Evolutionary conservation across 2,888 invertebrate genomes (phyloP), one percentile per base, ranked within the genome.

Genomic region (Melangyna quadrimaculata): DNA sequence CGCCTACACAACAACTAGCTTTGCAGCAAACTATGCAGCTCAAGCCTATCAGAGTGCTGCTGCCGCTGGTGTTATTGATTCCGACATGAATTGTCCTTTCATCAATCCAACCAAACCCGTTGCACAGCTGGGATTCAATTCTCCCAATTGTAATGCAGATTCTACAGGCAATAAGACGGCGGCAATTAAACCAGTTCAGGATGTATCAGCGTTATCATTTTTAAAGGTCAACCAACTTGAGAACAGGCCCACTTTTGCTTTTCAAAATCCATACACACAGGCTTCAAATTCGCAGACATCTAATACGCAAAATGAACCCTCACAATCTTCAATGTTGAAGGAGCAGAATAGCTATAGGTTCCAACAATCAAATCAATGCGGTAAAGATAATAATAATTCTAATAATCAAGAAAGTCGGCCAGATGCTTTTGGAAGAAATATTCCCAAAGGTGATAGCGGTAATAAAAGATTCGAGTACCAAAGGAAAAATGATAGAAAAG

Each of bases 211-310:
- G 35, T 55, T 78, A 27, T 77, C 77, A 40, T 77, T 70, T 78
- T 81, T 86, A n/a, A 86, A 78, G 24, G 72, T 72, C 1, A 59
- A 35, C 3, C 77, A 86, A 12, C 73, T 86, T 9, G 86, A 86
- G 19, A 86, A 86, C 43, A 81, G 61, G 2, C 86, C 86, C 1
- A 86, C 81, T 7, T 88, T 89, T 77, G 88, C 88, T 0, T 79
- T 89, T 32, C 89, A 89, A 81, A 89, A 89, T 72, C 89, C 89
- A 1, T 89, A 89, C 63, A 88, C 89, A 14, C 88, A 88, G 1
- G 88, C 88, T 2, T 37, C 45, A n/a, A 40, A 1, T 40, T 57
- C 57, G 22, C 57, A 57, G 12, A 17, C 57, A 17, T 48, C 80
- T 2, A 78, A 61, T 40, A 14, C 57, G 4, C 87, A 65, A 51